Base-by-base conservation (phyloP, 23 tunicate genomes). In the Styela clava region DNA sequence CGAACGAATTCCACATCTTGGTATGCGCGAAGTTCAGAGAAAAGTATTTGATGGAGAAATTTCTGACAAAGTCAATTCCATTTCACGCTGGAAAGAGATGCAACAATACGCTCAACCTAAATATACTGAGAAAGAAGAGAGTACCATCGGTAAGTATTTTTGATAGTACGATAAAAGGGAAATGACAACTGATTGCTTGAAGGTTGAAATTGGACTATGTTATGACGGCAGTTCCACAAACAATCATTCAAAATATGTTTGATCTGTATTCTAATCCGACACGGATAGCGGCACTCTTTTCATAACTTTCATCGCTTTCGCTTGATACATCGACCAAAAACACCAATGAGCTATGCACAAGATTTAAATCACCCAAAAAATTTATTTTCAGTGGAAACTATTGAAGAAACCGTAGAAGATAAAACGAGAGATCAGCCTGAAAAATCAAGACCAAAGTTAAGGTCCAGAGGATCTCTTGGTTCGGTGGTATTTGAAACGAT, bases 41-140 rank as follows among this genome's bases (percentile, higher is more conserved):
- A 88, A 88, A 51, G 35, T 83, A 62, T 79, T 69, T 63, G 94
- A 88, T 26, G 94, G 94, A 35, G 94, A 83, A 65, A 82, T 88
- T 32, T 71, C 84, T 20, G 89, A 86, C 74, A 79, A 72, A n/a
- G 74, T 86, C 9, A 25, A 62, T 7, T 28, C 61, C 27, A 12
- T 83, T 31, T 61, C 87, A 26, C 25, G 64, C 20, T 83, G 87
- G 87, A n/a, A 33, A 24, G 44, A 34, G 22, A 67, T 67, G 21
- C 22, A 22, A 24, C 30, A 67, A 67, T 24, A 67, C 12, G n/a
- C 31, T 19, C 71, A 27, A 0, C 30, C 31, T 25, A 29, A 25
- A 16, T 22, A 23, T 21, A 24, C 31, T 1, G 71, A 67, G 71
- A 22, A 67, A 67, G 31, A 27, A 18, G 31, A 67, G 16, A 29